These are phyloP conservation scores for Cylindroiulus punctatus DNA, from an alignment of 2,888 invertebrate species.

Conservation along the genomic window DNA sequence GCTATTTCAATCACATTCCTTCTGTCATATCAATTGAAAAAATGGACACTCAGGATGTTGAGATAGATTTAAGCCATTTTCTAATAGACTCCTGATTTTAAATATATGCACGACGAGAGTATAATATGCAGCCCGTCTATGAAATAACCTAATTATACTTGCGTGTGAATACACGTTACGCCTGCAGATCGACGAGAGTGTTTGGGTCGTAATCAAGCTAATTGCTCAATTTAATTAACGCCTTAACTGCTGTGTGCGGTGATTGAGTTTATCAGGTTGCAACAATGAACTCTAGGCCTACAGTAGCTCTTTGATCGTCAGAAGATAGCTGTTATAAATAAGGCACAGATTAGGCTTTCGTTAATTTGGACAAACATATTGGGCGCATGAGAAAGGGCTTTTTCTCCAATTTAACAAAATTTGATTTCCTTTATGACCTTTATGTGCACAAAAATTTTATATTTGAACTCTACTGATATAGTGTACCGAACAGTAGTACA, in stretches of 20 bases:
- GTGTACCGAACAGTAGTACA: too few relatives aligned
- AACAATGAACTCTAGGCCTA: conserved; percentile 15
- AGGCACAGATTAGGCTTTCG: not conserved
- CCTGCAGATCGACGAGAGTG: conserved; percentile 4
- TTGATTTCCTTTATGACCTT: too few relatives aligned
- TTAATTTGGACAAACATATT: not conserved
- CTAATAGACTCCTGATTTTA: not conserved
- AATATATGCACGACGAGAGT: not conserved
- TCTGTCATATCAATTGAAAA: too few relatives aligned
- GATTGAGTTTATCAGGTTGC: conserved; percentile 48
- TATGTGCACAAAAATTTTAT: too few relatives aligned
- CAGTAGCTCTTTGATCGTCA: conserved; percentile 30
- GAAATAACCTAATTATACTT: conserved; percentile 36
- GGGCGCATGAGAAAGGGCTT: not conserved
- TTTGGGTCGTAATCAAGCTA: conserved; percentile 51
- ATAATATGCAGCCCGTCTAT: conserved; percentile 30
- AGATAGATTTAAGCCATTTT: not conserved
- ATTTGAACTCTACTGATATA: too few relatives aligned
- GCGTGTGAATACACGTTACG: conserved; percentile 41
- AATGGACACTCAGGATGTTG: not conserved
- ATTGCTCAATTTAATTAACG: conserved; percentile 51
- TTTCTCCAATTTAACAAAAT: not conserved
- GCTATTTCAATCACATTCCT: too few relatives aligned
- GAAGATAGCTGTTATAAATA: not conserved
- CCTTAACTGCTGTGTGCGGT: conserved; percentile 48